Evolutionary conservation across 2,797 vertebrate genomes (phyloP).

Genomic region (Xiphorhynchus erythropygius): DNA sequence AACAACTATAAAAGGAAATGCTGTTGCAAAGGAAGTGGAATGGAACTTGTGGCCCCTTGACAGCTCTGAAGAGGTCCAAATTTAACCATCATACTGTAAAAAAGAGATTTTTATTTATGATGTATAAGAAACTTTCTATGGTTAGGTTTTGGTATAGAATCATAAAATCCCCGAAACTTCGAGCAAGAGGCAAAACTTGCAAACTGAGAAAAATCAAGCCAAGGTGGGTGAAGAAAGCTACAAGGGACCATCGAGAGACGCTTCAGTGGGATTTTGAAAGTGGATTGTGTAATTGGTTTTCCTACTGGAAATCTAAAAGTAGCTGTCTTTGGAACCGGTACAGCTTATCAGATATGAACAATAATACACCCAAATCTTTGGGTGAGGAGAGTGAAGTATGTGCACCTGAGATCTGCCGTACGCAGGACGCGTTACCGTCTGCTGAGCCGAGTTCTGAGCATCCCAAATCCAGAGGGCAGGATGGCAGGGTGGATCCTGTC

Average conservation of each 20-base stretch:
- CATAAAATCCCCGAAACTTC: constrained; percentile 75
- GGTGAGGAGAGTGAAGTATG: constrained; percentile 49
- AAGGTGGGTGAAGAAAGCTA: constrained; percentile 73
- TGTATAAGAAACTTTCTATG: constrained; percentile 82
- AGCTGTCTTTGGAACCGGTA: constrained; percentile 40
- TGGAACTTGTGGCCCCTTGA: constrained; percentile 70
- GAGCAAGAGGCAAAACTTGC: constrained; percentile 74
- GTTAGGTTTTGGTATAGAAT: constrained; percentile 78
- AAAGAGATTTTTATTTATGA: constrained; percentile 80
- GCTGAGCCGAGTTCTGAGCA: constrained; percentile 38
- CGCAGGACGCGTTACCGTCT: constrained; percentile 9
- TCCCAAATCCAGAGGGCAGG: constrained; percentile 34
- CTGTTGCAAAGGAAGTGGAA: constrained; percentile 72
- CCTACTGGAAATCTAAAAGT: constrained; percentile 66
- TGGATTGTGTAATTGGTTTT: constrained; percentile 52
- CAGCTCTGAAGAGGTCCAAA: constrained; percentile 65
- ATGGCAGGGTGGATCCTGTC: constrained; percentile 10
- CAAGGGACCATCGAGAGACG: constrained; percentile 68
- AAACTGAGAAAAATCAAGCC: constrained; percentile 72
- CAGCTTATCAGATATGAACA: constrained; percentile 79
- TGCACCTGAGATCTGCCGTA: constrained; percentile 41
- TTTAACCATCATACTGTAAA: constrained; percentile 75
- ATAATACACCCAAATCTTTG: constrained; percentile 41
- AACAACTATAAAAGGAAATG: constrained; percentile 71
- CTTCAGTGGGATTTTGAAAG: constrained; percentile 45